Conservation (phyloP, 2,888 invertebrate genomes). For the Prenolepis imparis region DNA sequence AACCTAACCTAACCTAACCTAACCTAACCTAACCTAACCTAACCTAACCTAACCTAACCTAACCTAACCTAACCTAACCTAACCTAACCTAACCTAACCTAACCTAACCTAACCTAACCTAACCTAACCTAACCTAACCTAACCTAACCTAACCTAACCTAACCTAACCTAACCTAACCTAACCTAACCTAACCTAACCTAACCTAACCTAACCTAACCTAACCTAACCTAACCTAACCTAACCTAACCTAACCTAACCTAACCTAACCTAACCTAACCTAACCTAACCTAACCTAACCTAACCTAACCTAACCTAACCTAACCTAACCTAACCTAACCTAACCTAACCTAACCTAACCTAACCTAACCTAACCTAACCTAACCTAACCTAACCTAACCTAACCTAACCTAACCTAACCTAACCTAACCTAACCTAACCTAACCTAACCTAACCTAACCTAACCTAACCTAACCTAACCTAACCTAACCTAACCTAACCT, state of each 20-base stretch:
- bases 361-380: conserved; percentile 25
- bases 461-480: conserved; percentile 25
- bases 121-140: neutral
- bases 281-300: conserved; percentile 23
- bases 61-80: neutral
- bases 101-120: neutral
- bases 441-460: conserved; percentile 31
- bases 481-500: conserved; percentile 29
- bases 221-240: conserved; percentile 23
- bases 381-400: conserved; percentile 25
- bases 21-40: neutral
- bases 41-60: neutral
- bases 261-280: conserved; percentile 23
- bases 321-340: conserved; percentile 23
- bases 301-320: conserved; percentile 23
- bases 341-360: conserved; percentile 25
- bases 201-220: conserved; percentile 23
- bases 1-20: neutral
- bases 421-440: conserved; percentile 27
- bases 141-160: conserved; percentile 16
- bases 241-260: conserved; percentile 23
- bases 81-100: neutral
- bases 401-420: conserved; percentile 25
- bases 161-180: conserved; percentile 25
- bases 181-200: conserved; percentile 23